These are phyloP conservation scores for Enteromius trimaculatus DNA, from an alignment of 2,797 vertebrate species.

Conservation along the genomic window DNA sequence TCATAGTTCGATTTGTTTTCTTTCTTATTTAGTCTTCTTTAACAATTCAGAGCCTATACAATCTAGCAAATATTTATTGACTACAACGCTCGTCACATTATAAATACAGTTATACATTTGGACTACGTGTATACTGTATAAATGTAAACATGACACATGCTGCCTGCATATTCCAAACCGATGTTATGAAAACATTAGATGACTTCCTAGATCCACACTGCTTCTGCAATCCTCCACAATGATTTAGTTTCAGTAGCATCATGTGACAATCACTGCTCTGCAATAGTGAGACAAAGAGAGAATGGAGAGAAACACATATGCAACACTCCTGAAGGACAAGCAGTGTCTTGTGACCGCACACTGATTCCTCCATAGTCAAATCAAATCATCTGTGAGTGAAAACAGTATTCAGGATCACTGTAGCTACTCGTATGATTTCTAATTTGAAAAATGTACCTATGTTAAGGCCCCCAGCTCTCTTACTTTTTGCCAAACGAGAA, in stretches of 20 bases:
- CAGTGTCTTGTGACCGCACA: neutral
- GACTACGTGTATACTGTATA: neutral
- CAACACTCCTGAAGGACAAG: conserved; percentile 17
- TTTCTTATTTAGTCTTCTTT: no score
- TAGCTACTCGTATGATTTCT: neutral
- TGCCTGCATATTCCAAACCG: neutral
- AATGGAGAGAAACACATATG: neutral
- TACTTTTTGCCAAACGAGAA: neutral
- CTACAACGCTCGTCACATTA: neutral
- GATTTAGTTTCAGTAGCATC: neutral
- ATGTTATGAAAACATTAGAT: neutral
- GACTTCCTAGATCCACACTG: neutral
- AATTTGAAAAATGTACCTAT: neutral
- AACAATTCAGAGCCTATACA: neutral
- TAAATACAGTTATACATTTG: neutral
- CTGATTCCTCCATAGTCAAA: neutral
- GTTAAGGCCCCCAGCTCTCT: neutral
- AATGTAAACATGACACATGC: neutral
- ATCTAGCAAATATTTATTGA: neutral
- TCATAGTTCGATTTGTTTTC: neutral
- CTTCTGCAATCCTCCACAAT: neutral
- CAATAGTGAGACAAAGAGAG: neutral
- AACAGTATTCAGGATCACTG: neutral
- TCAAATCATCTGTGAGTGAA: neutral
- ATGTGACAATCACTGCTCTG: neutral